Evolutionary conservation across 1,140 invertebrate species (phyloP).

Genomic region (Tribolium castaneum): DNA sequence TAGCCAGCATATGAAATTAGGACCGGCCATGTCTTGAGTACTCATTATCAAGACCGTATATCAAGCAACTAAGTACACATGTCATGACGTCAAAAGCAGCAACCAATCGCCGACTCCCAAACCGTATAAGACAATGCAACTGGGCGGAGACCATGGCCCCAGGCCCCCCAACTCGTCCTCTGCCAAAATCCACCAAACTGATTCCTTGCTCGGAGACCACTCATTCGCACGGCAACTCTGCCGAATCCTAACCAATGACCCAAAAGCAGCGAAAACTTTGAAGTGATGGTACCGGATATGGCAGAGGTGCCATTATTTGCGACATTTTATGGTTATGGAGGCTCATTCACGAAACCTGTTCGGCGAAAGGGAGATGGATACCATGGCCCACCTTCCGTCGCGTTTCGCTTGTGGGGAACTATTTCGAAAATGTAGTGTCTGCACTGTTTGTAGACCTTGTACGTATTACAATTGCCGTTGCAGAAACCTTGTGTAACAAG

Average conservation of each 20-base stretch:
- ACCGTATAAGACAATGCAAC: conserved; percentile 36
- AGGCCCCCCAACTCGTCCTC: conserved; percentile 25
- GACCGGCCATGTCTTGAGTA: conserved; percentile 38
- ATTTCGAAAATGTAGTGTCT: neutral
- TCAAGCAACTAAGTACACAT: conserved; percentile 50
- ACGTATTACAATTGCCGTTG: neutral
- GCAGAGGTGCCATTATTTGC: neutral
- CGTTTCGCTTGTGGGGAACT: neutral
- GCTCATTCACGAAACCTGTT: conserved; percentile 3
- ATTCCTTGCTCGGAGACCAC: neutral
- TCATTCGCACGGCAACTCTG: neutral
- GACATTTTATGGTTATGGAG: neutral
- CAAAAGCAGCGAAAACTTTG: neutral
- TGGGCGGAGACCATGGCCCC: conserved; percentile 29
- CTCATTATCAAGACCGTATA: conserved; percentile 47
- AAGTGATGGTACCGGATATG: neutral
- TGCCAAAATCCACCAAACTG: conserved; percentile 9
- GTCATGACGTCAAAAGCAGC: conserved; percentile 40
- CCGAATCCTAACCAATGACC: neutral
- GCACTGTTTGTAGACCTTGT: neutral
- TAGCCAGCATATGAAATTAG: conserved; percentile 43
- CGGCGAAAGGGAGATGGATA: neutral
- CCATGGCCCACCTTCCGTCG: neutral
- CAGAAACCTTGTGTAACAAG: conserved; percentile 3
- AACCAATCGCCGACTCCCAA: conserved; percentile 28